Conservation (phyloP, 2,888 invertebrate species). For the Bimastos eiseni region DNA sequence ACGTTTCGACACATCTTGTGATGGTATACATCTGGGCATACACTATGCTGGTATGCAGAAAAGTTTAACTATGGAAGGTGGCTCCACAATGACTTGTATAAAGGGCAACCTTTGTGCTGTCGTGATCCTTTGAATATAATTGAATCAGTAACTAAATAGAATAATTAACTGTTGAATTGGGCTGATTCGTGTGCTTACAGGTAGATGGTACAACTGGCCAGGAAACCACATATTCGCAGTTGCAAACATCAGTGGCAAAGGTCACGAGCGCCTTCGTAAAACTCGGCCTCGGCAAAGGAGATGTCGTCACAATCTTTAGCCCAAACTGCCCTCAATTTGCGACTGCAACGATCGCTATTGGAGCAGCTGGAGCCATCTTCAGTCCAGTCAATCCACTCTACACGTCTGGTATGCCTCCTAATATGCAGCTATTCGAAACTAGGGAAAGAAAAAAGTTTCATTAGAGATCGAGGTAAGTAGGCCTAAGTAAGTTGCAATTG, state of each 20-base stretch:
- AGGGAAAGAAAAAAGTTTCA: no score
- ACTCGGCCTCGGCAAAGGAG: slow-evolving; percentile 55
- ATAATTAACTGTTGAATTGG: neutral
- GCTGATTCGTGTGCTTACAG: slow-evolving; percentile 46
- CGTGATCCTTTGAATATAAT: no score
- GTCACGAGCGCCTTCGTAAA: slow-evolving; percentile 53
- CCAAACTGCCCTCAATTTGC: slow-evolving; percentile 57
- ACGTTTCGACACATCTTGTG: no score
- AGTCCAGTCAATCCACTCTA: slow-evolving; percentile 43
- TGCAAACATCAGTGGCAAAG: slow-evolving; percentile 47
- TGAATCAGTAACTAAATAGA: no score
- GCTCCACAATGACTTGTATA: no score
- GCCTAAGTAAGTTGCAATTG: no score
- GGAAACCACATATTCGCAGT: slow-evolving; percentile 49
- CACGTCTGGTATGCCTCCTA: slow-evolving; percentile 32
- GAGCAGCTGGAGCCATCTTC: slow-evolving; percentile 38
- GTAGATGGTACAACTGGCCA: slow-evolving; percentile 52
- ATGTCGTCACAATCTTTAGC: slow-evolving; percentile 53
- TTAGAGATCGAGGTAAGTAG: no score
- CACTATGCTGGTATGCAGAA: no score
- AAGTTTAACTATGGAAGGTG: no score
- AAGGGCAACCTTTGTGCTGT: no score
- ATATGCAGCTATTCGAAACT: neutral
- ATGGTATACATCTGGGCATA: no score
- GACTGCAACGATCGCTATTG: slow-evolving; percentile 42